These are phyloP conservation scores for Philopedon plagiatum DNA, from an alignment of 2,888 invertebrate genomes.

Conservation along the genomic window DNA sequence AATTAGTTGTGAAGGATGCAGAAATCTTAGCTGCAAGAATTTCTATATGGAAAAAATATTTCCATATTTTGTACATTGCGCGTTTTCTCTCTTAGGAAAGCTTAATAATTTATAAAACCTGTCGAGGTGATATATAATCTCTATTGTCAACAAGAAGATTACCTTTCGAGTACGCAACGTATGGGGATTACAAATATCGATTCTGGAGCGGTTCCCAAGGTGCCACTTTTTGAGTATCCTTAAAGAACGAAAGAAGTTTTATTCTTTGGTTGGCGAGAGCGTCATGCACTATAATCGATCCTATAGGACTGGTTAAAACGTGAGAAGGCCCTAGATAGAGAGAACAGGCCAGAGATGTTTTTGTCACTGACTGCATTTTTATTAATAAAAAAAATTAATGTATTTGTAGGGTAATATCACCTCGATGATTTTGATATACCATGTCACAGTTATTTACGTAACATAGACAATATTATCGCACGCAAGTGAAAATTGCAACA, in stretches of 20 bases:
- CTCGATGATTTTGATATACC: no score
- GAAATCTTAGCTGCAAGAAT: no score
- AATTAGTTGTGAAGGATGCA: no score
- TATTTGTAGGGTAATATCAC: no score
- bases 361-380: no score
- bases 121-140: slow-evolving; percentile 1
- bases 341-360: background rate
- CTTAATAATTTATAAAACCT: background rate
- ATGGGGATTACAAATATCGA: slow-evolving; percentile 23
- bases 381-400: no score
- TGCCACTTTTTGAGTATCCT: slow-evolving; percentile 37
- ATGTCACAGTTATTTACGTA: no score
- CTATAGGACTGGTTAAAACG: slow-evolving; percentile 19
- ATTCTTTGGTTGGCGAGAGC: slow-evolving; percentile 24
- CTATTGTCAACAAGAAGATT: slow-evolving; percentile 28
- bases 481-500: no score
- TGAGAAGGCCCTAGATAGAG: background rate
- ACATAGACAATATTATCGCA: no score
- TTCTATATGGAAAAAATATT: no score
- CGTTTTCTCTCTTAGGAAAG: background rate
- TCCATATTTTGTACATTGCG: no score
- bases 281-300: slow-evolving; percentile 32
- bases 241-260: slow-evolving; percentile 35
- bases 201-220: slow-evolving; percentile 41
- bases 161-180: slow-evolving; percentile 20